A percentile compares a stretch with the other conserved stretches of the same genome.
These are phyloP conservation scores for Rhinolophus ferrumequinum DNA, from an alignment of 2,113 vertebrate genomes.

Conservation along the genomic window DNA sequence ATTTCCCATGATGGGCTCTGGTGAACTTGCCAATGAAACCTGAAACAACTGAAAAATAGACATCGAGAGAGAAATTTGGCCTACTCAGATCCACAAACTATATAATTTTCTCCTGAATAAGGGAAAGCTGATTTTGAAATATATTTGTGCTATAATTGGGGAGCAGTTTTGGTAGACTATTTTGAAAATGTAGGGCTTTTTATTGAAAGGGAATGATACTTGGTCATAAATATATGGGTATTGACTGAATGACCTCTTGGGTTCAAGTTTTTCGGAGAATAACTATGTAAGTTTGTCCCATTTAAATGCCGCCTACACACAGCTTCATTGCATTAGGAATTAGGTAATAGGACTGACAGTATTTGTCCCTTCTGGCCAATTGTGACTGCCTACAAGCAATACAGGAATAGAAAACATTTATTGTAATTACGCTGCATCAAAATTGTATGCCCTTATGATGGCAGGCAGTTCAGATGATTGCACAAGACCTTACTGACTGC, in stretches of 20 bases:
- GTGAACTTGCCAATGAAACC: background rate
- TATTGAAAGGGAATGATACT: conserved; percentile 38
- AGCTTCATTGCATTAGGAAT: background rate
- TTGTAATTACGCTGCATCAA: conserved; percentile 3
- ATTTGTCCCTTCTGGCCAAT: background rate
- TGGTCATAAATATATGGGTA: conserved; percentile 45
- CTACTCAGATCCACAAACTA: background rate
- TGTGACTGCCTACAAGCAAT: conserved; percentile 16
- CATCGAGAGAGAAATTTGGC: background rate
- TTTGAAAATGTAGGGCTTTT: conserved; percentile 34
- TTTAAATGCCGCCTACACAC: conserved; percentile 34
- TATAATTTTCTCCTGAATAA: conserved; percentile 41
- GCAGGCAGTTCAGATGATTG: background rate
- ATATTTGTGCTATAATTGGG: conserved; percentile 11
- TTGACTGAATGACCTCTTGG: conserved; percentile 30
- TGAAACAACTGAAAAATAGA: conserved; percentile 33
- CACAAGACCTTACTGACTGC: background rate
- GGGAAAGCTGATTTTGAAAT: conserved; percentile 61
- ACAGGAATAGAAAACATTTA: background rate
- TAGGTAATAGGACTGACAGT: conserved; percentile 18
- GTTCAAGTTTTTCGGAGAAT: background rate
- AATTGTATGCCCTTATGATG: background rate
- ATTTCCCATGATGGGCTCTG: background rate
- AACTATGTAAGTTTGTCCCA: background rate
- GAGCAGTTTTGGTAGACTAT: background rate